Evolutionary conservation across 2,113 vertebrate genomes (phyloP).

Genomic region (Chamaetylas fuelleborni): DNA sequence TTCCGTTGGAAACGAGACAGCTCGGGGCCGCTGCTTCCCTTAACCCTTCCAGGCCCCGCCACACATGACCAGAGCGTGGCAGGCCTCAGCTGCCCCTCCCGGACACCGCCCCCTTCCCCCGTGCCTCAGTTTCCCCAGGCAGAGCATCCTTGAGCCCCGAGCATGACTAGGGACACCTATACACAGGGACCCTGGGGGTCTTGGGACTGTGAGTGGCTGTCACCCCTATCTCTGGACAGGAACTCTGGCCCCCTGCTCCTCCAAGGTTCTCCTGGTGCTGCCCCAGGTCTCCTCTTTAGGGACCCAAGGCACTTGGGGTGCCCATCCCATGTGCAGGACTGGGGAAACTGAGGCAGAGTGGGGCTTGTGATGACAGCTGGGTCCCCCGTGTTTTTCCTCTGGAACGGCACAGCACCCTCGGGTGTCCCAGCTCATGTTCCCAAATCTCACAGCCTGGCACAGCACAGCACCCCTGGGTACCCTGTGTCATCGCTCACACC

Average conservation of each 20-base stretch:
- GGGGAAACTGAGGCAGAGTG: neutral
- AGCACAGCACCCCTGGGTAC: neutral
- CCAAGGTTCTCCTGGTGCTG: accelerated
- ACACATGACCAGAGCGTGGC: neutral
- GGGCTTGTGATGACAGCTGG: neutral
- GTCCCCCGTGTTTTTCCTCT: neutral
- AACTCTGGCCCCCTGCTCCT: neutral
- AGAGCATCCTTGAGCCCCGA: neutral
- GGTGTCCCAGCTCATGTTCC: neutral
- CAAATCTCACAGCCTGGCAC: neutral
- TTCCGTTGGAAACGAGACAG: constrained; percentile 83
- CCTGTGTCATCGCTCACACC: neutral
- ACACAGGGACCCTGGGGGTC: neutral
- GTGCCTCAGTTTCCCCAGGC: neutral
- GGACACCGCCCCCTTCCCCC: accelerated
- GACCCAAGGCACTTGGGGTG: neutral
- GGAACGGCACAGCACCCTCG: neutral
- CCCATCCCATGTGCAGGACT: accelerated
- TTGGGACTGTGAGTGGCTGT: accelerated
- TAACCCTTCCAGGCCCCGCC: constrained; percentile 27
- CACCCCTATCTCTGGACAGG: neutral
- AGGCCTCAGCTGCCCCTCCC: neutral
- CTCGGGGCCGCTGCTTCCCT: constrained; percentile 57
- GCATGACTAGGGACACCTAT: accelerated
- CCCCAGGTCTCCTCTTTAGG: neutral